Percentiles rank a stretch among this genome's conserved stretches.
phyloP scores from a whole-genome alignment of 2,113 vertebrate genomes.

The Ameiurus melas region DNA sequence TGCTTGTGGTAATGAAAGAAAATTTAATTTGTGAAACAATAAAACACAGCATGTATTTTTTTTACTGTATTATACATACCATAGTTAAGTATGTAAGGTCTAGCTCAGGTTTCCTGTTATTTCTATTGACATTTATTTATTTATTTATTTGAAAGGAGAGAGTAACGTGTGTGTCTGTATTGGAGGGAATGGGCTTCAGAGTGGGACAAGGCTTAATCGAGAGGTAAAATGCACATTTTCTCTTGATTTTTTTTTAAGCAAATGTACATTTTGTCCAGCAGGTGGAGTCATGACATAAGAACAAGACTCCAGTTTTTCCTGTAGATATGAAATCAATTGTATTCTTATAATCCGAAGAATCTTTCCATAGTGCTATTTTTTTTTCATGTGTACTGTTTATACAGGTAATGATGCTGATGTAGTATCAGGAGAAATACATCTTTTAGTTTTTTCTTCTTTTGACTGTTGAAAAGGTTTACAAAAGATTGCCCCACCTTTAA shows the following conservation, averaged over 20 bases:
- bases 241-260: background rate
- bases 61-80: background rate
- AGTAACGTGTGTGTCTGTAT: constrained; percentile 70
- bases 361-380: background rate
- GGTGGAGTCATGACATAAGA: background rate
- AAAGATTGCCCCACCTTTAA: constrained; percentile 79
- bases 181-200: constrained; percentile 84
- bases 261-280: background rate
- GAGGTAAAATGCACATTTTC: constrained; percentile 64
- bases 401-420: background rate
- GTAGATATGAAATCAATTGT: background rate
- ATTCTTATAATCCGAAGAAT: background rate
- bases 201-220: constrained; percentile 85
- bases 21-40: background rate
- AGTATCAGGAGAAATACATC: background rate
- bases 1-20: background rate
- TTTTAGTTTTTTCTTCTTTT: background rate
- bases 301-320: background rate
- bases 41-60: background rate
- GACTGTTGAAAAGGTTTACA: constrained; percentile 70
- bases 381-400: background rate
- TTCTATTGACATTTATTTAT: background rate
- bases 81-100: background rate
- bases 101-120: background rate
- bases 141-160: constrained; percentile 67